Base-by-base conservation (phyloP, 2,888 invertebrate species). In the Nowickia ferox region DNA sequence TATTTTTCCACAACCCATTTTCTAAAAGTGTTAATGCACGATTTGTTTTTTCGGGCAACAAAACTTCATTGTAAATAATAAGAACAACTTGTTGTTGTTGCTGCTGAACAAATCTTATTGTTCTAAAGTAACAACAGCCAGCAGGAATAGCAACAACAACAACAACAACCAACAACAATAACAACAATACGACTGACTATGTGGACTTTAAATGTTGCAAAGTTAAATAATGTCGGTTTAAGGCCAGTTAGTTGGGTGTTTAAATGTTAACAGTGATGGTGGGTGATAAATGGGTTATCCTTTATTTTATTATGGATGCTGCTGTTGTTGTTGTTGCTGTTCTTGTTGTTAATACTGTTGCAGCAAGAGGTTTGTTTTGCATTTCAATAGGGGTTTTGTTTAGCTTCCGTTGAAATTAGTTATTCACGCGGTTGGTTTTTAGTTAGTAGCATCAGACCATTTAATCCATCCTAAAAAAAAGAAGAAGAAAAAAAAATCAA, bases 401-500 rank as follows among this genome's bases (percentile, higher is more conserved):
- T 88, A 89, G 89, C 89, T 90, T 90, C 92, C 89, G 91, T 91
- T 91, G 90, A 91, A 92, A 91, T 91, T 91, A 91, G 92, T 92
- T 92, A 92, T 91, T 91, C 91, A 92, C 91, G 91, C 92, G 91
- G 92, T 90, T 90, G 90, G 89, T 89, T 91, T 90, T 72, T 75
- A 30, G 15, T 55, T 53, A 66, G 72, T 76, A 83, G 61, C 83
- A 76, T 66, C 65, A 72, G 72, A 86, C 61, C 66, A 80, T 83
- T 86, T 91, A 90, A 90, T 89, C 88, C 90, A 90, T 90, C 88
- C 88, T 51, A 57, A 51, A 44, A 51, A 22, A 66, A 51, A n/a
- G n/a, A 30, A 55, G 48, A 59, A 55, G 1, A 2, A 83, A 84
- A 81, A 65, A 76, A 84, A 84, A 82, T 48, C 53, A 69, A 53